Base-by-base conservation (phyloP, 2,888 invertebrate genomes). In the Andrena hattorfiana region DNA sequence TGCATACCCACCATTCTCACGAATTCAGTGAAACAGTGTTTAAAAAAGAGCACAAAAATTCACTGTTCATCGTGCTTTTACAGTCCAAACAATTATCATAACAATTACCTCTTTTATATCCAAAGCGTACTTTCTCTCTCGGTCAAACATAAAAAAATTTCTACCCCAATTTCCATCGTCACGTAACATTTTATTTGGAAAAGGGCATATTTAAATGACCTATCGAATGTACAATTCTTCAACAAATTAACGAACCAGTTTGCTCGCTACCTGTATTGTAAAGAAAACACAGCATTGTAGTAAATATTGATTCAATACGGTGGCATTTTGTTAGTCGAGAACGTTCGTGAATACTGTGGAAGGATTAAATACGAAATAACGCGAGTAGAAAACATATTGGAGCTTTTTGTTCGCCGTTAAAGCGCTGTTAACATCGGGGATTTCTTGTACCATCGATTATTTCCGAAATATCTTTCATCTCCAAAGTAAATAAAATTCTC, bases 281-380 rank as follows among this genome's bases (percentile, higher is more conserved):
- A 0, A 7, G 7, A 10, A 23, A 28, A 8, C 16, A 8, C 4
- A 63, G 35, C 16, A 48, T 16, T 16, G 10, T 8, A 20, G 23
- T 63, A 49, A 75, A 63, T 76, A 42, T 54, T 23, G 54, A 74
- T 74, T 74, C 16, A 13, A 54, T 23, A n/a, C 7, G 16, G 32
- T 10, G n/a, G 75, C 28, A 42, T 42, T 76, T 54, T 10, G 23
- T 13, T 8, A n/a, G 3, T 23, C 16, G 32, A 13, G 62, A 10
- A 6, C n/a, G 2, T n/a, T 13, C 6, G 2, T 1, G 4, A 28
- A 35, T 13, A n/a, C 63, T 6, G 30, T 16, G 13, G 10, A 54
- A 48, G n/a, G 13, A 26, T 56, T 13, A 63, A 56, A 77, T 56
- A 10, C 30, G 30, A 32, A 42, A 30, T 75, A 32, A 63, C 7